These are phyloP conservation scores for Hippocampus mohnikei DNA, from an alignment of 2,113 vertebrate genomes.

Conservation along the genomic window DNA sequence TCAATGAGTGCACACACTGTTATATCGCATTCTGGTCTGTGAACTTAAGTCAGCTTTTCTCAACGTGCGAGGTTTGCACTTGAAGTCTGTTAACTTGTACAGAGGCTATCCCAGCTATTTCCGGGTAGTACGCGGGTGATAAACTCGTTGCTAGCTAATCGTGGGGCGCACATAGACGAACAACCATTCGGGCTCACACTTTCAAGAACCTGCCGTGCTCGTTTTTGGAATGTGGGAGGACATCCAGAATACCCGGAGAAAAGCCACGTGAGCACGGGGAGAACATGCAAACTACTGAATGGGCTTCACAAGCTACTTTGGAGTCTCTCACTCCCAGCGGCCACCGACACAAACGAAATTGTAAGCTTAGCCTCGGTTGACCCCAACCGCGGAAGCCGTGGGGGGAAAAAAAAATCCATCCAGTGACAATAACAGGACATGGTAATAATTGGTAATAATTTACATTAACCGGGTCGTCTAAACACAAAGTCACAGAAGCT, in stretches of 20 bases:
- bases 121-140: too few species aligned
- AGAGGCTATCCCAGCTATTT: too few species aligned
- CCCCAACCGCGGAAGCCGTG: not conserved
- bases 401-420: not conserved
- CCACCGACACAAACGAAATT: not conserved
- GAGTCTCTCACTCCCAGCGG: not conserved
- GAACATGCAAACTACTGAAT: too few species aligned
- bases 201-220: too few species aligned
- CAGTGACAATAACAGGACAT: constrained; percentile 30
- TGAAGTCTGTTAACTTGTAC: too few species aligned
- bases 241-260: too few species aligned
- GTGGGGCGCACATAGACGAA: too few species aligned
- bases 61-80: not conserved
- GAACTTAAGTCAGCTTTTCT: not conserved
- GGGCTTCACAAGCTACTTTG: too few species aligned
- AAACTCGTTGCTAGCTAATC: too few species aligned
- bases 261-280: too few species aligned
- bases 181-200: too few species aligned
- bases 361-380: not conserved
- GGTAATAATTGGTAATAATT: constrained; percentile 12
- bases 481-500: constrained; percentile 14
- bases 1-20: constrained; percentile 66
- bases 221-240: too few species aligned
- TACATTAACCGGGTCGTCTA: not conserved
- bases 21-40: constrained; percentile 38